Percentiles rank a stretch among this genome's conserved stretches.
Evolutionary conservation across 2,888 invertebrate genomes (phyloP).

Genomic region (Rugalucina vietnamica): DNA sequence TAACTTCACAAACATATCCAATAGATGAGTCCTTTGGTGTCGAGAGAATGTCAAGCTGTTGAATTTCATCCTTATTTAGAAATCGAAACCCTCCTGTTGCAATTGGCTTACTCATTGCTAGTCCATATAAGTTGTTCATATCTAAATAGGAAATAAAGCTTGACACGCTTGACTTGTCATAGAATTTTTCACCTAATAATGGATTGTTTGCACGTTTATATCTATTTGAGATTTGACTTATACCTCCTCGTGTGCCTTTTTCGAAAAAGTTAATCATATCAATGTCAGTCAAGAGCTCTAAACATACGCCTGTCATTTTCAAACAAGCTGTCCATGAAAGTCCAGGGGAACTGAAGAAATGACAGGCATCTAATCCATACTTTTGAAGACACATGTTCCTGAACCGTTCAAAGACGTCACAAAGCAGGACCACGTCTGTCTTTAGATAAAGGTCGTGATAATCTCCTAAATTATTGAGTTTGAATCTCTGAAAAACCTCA

Average conservation of each 20-base stretch:
- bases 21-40: background rate
- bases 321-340: slow-evolving; percentile 33
- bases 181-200: slow-evolving; percentile 15
- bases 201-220: slow-evolving; percentile 54
- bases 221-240: slow-evolving; percentile 44
- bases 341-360: slow-evolving; percentile 52
- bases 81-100: slow-evolving; percentile 71
- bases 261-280: slow-evolving; percentile 24
- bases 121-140: slow-evolving; percentile 45
- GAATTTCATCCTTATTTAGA: slow-evolving; percentile 28
- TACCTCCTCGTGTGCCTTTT: slow-evolving; percentile 37
- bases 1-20: background rate
- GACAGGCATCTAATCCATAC: slow-evolving; percentile 44
- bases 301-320: slow-evolving; percentile 33
- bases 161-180: slow-evolving; percentile 57
- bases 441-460: slow-evolving; percentile 47
- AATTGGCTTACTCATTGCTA: slow-evolving; percentile 69
- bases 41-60: background rate
- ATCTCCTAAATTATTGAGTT: slow-evolving; percentile 25
- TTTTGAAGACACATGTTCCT: slow-evolving; percentile 26
- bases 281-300: slow-evolving; percentile 49
- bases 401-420: slow-evolving; percentile 46
- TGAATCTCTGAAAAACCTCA: slow-evolving; percentile 21
- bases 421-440: slow-evolving; percentile 35
- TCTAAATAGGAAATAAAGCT: slow-evolving; percentile 35